Base-by-base conservation (phyloP, 92 coral and sea anemone species). In the Actinernus sp. region DNA sequence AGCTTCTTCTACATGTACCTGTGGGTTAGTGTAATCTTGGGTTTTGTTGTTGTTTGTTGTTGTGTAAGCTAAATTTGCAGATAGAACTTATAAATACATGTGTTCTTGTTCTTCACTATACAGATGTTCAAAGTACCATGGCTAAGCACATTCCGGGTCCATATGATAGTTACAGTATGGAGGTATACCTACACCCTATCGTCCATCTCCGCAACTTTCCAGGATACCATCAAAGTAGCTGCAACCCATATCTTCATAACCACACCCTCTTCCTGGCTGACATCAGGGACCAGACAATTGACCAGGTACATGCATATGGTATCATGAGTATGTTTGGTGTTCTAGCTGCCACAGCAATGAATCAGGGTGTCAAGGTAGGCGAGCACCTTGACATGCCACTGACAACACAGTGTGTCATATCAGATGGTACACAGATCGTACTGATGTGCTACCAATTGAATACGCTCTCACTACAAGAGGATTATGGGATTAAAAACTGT, bases 381-480 rank as follows among this genome's bases (percentile, higher is more conserved):
- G 66, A 94, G 44, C 95, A 94, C 40, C 78, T 94, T 31, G 54
- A 58, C 14, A 38, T 68, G 16, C 98, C 98, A 23, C 54, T 94
- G 38, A 68, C 88, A n/a, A 84, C 97, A 14, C 84, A 84, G 63
- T 94, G 98, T 31, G 36, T 78, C 8, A 58, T 94, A 33, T 79
- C 97, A 17, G 83, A 87, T 83, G 97, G 97, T 2, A 57, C 61
- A 30, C 80, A 71, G 63, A 75, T 49, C 40, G 55, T 85, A 14
- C 76, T 87, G 24, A 94, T 94, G 98, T 79, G 90, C 16, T 94
- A 94, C 53, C 98, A 94, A 53, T 52, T 94, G 19, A 94, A 94
- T 40, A 94, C 98, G 25, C 77, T 94, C 9, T 94, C 98, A 24
- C 63, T 94, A 39, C 98, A 94, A 62, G 97, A 94, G 47, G 97